Base-by-base conservation (phyloP, 2,797 vertebrate species). In the Decapterus maruadsi region DNA sequence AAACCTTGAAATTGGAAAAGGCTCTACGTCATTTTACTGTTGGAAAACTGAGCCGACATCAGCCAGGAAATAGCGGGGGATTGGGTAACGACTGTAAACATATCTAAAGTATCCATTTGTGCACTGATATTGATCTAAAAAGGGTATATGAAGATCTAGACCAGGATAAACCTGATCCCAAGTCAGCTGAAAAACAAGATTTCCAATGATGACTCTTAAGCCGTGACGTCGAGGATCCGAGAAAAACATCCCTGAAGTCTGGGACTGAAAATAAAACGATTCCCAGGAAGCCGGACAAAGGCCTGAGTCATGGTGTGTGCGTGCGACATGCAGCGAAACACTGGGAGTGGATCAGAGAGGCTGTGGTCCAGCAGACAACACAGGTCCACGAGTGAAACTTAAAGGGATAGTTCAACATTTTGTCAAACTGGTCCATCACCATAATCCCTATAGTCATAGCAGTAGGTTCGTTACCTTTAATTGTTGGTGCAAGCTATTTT, bases 41-140 rank as follows among this genome's bases (percentile, higher is more conserved):
- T 72, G 51, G 36, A 65, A 74, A 63, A 68, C 31, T 40, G 36
- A 77, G 53, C 77, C 34, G 2, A 16, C 11, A 69, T 50, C 48
- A 60, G 16, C 20, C 63, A 85, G 86, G 61, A 91, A 81, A 87
- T 87, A 84, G 75, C 61, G 22, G 4, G 6, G 68, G 26, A 70
- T 50, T 19, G 20, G 60, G 51, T 9, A 75, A 66, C 19, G 72
- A 80, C 22, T 45, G 61, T 19, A 42, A 38, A n/a, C 36, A 68
- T 63, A 68, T 55, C 34, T 63, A 60, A 71, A 67, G 53, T 53
- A 70, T 80, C 50, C 1, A 17, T 40, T 62, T 80, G 31, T 34
- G 72, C 17, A 54, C 45, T 31, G 72, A 86, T 80, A 62, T 69
- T 8, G 13, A 87, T 86, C 78, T 73, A 53, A 60, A 45, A 68